Evolutionary conservation across 2,113 vertebrate species (phyloP), one percentile per base, ranked within the genome.

Genomic region (Epinephelus fuscoguttatus): DNA sequence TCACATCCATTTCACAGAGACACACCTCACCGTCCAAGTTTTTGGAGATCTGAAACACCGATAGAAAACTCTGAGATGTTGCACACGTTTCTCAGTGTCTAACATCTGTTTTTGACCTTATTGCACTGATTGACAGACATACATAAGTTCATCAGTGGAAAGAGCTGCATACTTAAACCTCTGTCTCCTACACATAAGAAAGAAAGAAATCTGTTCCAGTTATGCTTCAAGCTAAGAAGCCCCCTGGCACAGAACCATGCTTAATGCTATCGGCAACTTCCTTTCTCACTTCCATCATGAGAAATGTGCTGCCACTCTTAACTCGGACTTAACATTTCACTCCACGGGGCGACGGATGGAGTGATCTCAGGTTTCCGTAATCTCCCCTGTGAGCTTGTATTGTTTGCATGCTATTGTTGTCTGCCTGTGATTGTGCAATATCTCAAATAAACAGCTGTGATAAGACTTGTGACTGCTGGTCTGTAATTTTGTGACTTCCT

Each of bases 1-100:
- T 84, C 78, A 69, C 61, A 60, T 88, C 61, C 37, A 87, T 80
- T 84, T 88, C 68, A 83, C 63, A 80, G 63, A 61, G 25, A 73
- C 21, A 40, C 37, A 71, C 6, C 50, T 75, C 23, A 27, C 52
- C 25, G 49, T 64, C 23, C 4, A 6, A 37, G 45, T 23, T 76
- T 68, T 61, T 45, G 49, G 11, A 60, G 5, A 69, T 23, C 12
- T 21, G n/a, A 53, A 57, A 18, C 47, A 27, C 17, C 40, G 53
- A 61, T 14, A 50, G 40, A 30, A 73, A 68, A 57, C 19, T 15
- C 27, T 19, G 21, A 47, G 56, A 30, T 27, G 37, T 23, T 55
- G 53, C 15, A 59, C 47, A 21, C 18, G 59, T 40, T 18, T 53
- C 19, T 49, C 11, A 19, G 66, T 50, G 19, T 60, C 30, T 0